Conservation (phyloP, 1,140 invertebrate species). For the Drosophila pectinifera region DNA sequence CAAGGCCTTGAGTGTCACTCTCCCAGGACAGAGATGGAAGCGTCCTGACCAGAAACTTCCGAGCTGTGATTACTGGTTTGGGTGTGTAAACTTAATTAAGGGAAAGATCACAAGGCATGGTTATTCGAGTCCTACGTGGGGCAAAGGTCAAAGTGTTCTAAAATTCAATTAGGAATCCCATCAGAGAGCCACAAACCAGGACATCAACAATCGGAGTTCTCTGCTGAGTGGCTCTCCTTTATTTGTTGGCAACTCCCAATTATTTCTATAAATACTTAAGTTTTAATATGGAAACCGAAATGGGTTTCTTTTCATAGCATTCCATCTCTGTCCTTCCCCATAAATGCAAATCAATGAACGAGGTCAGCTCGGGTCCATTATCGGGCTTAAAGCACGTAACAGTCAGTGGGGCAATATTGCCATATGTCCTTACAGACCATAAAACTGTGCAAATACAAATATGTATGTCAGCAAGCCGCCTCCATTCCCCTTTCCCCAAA, state of each 20-base stretch:
- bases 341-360: constrained; percentile 43
- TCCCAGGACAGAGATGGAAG: constrained; percentile 7
- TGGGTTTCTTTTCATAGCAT: constrained; percentile 8
- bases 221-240: constrained; percentile 1
- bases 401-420: constrained; percentile 41
- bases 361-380: constrained; percentile 38
- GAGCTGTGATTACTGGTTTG: background rate
- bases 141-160: too few species aligned
- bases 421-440: constrained; percentile 58
- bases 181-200: too few species aligned
- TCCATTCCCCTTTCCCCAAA: constrained; percentile 9
- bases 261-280: constrained; percentile 16
- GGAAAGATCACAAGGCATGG: too few species aligned
- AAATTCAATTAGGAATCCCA: too few species aligned
- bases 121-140: background rate
- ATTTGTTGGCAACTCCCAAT: constrained; percentile 4
- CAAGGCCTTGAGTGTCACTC: constrained; percentile 15
- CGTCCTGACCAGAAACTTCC: background rate
- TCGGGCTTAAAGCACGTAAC: constrained; percentile 22
- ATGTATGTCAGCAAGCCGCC: constrained; percentile 32
- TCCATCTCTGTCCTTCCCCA: constrained; percentile 5
- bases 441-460: constrained; percentile 71
- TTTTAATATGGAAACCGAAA: background rate
- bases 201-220: constrained; percentile 5
- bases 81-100: background rate